A percentile compares a stretch with the other conserved stretches of the same genome.
These are phyloP conservation scores for Caenorhabditis uteleia DNA, from an alignment of 2,888 invertebrate species.

Conservation along the genomic window DNA sequence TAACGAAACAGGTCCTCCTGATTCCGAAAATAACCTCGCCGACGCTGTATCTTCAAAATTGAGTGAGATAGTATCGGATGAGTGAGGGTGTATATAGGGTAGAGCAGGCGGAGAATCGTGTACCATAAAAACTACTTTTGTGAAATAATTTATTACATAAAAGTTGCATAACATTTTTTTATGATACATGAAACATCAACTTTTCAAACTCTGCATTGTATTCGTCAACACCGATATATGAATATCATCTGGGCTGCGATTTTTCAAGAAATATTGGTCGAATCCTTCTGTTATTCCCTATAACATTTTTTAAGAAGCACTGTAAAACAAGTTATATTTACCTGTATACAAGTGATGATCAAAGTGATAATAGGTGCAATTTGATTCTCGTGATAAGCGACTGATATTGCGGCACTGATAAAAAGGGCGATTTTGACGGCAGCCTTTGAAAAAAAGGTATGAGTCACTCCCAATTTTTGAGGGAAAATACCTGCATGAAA, in stretches of 20 bases:
- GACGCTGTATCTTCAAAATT: too few relatives aligned
- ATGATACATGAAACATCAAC: too few relatives aligned
- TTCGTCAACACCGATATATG: slow-evolving; percentile 25
- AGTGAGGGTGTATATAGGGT: too few relatives aligned
- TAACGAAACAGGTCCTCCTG: too few relatives aligned
- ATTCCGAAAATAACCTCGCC: too few relatives aligned
- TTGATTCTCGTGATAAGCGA: slow-evolving; percentile 52
- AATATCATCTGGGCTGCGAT: slow-evolving; percentile 44
- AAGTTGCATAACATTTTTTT: too few relatives aligned
- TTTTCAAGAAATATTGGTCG: slow-evolving; percentile 54
- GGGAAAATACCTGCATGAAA: slow-evolving; percentile 48
- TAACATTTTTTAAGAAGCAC: not conserved
- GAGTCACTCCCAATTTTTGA: too few relatives aligned
- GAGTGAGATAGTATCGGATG: too few relatives aligned
- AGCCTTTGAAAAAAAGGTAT: slow-evolving; percentile 15
- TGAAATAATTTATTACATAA: too few relatives aligned
- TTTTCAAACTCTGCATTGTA: too few relatives aligned
- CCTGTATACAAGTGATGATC: slow-evolving; percentile 51
- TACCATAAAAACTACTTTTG: too few relatives aligned
- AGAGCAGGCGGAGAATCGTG: too few relatives aligned
- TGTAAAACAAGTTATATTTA: slow-evolving; percentile 4
- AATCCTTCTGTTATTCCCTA: slow-evolving; percentile 56
- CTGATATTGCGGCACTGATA: slow-evolving; percentile 54
- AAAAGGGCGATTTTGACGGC: slow-evolving; percentile 52
- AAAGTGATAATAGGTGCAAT: slow-evolving; percentile 52